Conservation (phyloP, 2,113 vertebrate species). For the Empidonax traillii region DNA sequence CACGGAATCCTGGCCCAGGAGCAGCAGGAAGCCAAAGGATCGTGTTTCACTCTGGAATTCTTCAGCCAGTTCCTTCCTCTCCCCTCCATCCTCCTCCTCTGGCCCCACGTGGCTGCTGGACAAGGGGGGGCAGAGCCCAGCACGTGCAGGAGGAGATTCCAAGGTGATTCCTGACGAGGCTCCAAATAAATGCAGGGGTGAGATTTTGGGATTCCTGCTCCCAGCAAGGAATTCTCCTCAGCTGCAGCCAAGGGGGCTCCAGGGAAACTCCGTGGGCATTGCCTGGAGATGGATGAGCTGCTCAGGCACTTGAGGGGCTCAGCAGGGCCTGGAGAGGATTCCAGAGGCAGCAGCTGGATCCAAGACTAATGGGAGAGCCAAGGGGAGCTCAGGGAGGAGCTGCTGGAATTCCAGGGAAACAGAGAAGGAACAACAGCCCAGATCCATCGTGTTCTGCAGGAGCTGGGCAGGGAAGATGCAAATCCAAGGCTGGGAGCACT, state of each 20-base stretch:
- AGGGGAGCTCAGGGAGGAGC: background rate
- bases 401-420: background rate
- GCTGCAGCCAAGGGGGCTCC: background rate
- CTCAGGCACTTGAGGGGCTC: background rate
- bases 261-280: background rate
- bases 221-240: background rate
- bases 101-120: fast-evolving
- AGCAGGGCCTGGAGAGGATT: fast-evolving
- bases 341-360: background rate
- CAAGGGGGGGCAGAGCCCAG: background rate
- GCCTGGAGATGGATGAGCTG: background rate
- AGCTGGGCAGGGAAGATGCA: background rate
- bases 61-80: background rate
- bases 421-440: background rate
- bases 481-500: background rate
- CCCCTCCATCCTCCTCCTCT: background rate
- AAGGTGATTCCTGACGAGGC: background rate
- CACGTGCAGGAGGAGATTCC: background rate
- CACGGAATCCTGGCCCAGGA: background rate
- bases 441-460: background rate
- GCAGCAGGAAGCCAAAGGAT: background rate
- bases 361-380: background rate
- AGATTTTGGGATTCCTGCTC: background rate
- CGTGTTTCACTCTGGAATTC: conserved; percentile 22
- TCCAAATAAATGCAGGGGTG: background rate